Base-by-base conservation (phyloP, 2,113 vertebrate genomes). In the Cardinalis cardinalis region DNA sequence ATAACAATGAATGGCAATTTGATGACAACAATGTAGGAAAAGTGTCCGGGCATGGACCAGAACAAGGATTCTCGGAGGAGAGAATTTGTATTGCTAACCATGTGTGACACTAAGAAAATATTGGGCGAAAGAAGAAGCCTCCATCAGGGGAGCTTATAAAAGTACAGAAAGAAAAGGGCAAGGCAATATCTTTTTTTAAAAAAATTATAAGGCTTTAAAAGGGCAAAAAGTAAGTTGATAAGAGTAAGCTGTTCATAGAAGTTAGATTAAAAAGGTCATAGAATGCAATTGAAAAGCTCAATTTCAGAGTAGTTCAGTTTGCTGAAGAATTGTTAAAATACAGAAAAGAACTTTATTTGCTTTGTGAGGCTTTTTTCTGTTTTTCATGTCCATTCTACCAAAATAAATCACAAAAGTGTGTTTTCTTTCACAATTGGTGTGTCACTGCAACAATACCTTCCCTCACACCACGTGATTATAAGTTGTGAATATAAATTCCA, bases 81-180 rank as follows among this genome's bases (percentile, higher is more conserved):
- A 77, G 11, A 74, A 74, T 71, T 69, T 34, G 2, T 36, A 12
- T 59, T 77, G 44, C 61, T 88, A 80, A 38, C 10, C 8, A 6
- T 43, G n/a, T 51, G 43, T 2, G 14, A 38, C n/a, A 32, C 19
- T 66, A 58, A 91, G 60, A 70, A 83, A 81, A 76, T 84, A 49
- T 4, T 52, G 51, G 15, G 16, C 20, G 76, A 74, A 83, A 36
- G 46, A 71, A 89, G 51, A 40, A 55, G 48, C 41, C 4, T 82
- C 44, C 34, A 28, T 79, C 66, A 82, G 43, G 48, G 41, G 16
- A 78, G 18, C 28, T 55, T 87, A 10, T 79, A 41, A 60, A 96
- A 93, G 5, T 91, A 32, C 34, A 77, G 53, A 44, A 82, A 84
- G 63, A 87, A 90, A 91, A 95, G 59, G 44, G 44, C 85, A 94